Conservation (phyloP, 2,797 vertebrate genomes). For the Steatocranus sp. region DNA sequence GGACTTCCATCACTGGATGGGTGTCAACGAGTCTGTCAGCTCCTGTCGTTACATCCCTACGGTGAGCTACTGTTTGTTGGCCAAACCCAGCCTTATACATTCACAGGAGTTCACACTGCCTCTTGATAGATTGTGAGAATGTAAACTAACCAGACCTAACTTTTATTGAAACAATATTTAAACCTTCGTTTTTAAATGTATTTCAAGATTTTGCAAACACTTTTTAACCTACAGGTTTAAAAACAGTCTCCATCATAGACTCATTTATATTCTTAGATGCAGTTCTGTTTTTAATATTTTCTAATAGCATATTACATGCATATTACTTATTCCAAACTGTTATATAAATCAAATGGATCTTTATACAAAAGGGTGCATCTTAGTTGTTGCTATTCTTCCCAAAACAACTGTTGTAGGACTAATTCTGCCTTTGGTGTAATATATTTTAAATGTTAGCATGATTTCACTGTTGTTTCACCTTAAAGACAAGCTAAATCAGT, state of each 20-base stretch:
- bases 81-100: neutral
- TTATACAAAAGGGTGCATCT: neutral
- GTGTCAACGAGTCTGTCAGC: conserved; percentile 33
- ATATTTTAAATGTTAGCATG: neutral
- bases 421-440: neutral
- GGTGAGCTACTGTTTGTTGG: conserved; percentile 26
- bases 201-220: neutral
- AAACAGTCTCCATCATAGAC: neutral
- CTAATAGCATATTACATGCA: neutral
- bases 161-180: neutral
- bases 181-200: neutral
- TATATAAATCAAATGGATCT: neutral
- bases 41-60: conserved; percentile 52
- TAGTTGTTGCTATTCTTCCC: neutral
- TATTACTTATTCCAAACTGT: neutral
- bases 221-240: neutral
- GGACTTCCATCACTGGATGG: conserved; percentile 54
- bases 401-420: neutral
- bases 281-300: neutral
- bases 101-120: neutral
- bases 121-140: neutral
- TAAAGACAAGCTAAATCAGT: neutral
- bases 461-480: neutral
- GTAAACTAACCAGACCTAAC: neutral
- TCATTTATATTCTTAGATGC: neutral